Conservation (phyloP, 2,113 vertebrate species). For the Crotalus tigris region DNA sequence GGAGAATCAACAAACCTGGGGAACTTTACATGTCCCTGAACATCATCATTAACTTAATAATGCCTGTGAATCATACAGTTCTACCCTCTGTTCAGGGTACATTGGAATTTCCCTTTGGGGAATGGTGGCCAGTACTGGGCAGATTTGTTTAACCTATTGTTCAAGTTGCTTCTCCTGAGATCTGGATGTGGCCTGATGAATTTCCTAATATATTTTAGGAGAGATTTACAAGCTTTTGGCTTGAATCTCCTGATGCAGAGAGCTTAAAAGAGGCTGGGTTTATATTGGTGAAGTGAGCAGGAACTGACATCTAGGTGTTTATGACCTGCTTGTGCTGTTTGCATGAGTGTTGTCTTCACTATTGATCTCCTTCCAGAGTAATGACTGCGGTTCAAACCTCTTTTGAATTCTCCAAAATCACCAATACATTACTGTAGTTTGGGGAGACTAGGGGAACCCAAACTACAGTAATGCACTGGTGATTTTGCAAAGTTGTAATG, state of each 20-base stretch:
- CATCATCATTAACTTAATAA: background rate
- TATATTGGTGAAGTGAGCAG: background rate
- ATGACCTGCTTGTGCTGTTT: background rate
- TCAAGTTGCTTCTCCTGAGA: background rate
- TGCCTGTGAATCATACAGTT: background rate
- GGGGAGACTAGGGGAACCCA: background rate
- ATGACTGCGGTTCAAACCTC: background rate
- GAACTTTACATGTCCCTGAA: background rate
- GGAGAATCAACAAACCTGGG: background rate
- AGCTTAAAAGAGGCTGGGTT: background rate
- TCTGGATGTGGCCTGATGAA: background rate
- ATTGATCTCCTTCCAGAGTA: background rate
- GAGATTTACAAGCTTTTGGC: background rate
- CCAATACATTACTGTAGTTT: background rate
- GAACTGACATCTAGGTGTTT: background rate
- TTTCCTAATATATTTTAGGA: background rate
- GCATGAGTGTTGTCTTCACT: background rate
- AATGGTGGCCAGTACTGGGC: background rate
- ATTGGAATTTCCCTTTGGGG: background rate
- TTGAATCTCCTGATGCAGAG: background rate
- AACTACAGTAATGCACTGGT: background rate
- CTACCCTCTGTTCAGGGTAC: background rate
- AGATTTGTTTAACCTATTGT: background rate
- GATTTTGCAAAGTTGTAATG: background rate
- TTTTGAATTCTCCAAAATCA: background rate